Evolutionary conservation across 2,888 invertebrate genomes (phyloP).

Genomic region (Aplocera efformata): DNA sequence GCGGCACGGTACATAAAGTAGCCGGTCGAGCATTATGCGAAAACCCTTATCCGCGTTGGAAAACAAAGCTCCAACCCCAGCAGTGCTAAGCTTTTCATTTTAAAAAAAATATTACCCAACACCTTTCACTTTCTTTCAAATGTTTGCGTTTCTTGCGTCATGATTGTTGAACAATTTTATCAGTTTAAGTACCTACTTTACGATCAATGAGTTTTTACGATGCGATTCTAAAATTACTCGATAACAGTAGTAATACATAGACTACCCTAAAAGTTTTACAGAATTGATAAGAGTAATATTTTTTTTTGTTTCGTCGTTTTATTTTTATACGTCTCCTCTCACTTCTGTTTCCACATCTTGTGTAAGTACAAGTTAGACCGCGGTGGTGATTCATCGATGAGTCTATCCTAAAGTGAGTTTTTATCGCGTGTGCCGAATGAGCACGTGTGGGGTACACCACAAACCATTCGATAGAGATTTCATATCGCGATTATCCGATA

Average conservation of each 20-base stretch:
- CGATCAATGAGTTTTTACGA: not conserved
- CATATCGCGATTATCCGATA: slow-evolving; percentile 12
- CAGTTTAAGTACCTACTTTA: slow-evolving; percentile 14
- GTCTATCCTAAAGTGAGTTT: slow-evolving; percentile 73
- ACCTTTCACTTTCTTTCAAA: slow-evolving; percentile 17
- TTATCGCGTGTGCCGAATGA: slow-evolving; percentile 53
- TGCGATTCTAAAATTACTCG: too few species aligned
- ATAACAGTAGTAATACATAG: too few species aligned
- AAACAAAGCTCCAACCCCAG: slow-evolving; percentile 60
- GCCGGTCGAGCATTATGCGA: slow-evolving; percentile 75
- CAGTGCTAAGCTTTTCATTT: slow-evolving; percentile 39
- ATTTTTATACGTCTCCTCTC: slow-evolving; percentile 42
- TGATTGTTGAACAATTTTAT: slow-evolving; percentile 23
- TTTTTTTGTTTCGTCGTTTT: slow-evolving; percentile 3
- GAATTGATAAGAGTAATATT: too few species aligned
- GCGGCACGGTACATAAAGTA: slow-evolving; percentile 78
- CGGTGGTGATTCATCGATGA: slow-evolving; percentile 76
- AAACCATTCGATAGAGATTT: slow-evolving; percentile 22
- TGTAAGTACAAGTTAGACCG: slow-evolving; percentile 66
- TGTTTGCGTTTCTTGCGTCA: slow-evolving; percentile 20
- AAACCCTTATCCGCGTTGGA: slow-evolving; percentile 72
- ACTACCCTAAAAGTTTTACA: too few species aligned
- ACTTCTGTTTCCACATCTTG: slow-evolving; percentile 60
- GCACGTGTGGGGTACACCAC: slow-evolving; percentile 41
- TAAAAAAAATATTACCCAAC: slow-evolving; percentile 8